Percentiles rank a stretch among this genome's conserved stretches.
phyloP scores from a whole-genome alignment of 2,888 invertebrate genomes.

The Cordylochernes scorpioides region DNA sequence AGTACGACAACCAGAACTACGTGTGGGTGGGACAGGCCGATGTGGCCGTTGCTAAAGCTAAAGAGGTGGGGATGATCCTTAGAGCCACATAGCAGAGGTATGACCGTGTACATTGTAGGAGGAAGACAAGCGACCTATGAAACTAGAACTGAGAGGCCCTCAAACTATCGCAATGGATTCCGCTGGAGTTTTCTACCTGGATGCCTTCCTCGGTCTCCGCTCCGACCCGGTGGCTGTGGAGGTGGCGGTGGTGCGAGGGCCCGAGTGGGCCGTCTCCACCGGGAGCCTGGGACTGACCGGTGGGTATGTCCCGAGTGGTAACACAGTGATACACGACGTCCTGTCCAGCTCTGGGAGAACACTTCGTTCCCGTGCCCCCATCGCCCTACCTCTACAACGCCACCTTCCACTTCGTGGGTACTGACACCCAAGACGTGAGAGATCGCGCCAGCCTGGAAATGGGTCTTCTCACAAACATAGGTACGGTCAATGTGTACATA shows the following conservation, averaged over 20 bases:
- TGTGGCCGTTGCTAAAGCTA: conserved; percentile 2
- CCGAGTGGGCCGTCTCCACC: conserved; percentile 8
- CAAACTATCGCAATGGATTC: conserved; percentile 11
- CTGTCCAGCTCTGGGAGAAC: conserved; percentile 11
- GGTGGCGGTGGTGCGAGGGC: conserved; percentile 6
- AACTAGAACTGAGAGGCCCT: conserved; percentile 8
- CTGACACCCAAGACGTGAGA: conserved; percentile 9
- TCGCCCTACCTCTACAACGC: conserved; percentile 12
- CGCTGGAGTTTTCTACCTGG: conserved; percentile 11
- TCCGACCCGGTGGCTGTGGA: conserved; percentile 13
- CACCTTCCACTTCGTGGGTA: conserved; percentile 7
- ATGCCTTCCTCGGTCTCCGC: conserved; percentile 9
- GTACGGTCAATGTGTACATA: too few relatives aligned
- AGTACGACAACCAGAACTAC: conserved; percentile 13
- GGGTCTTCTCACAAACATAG: conserved; percentile 14
- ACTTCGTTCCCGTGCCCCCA: conserved; percentile 13
- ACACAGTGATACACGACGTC: not conserved
- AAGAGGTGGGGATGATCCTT: not conserved
- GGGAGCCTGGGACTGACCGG: conserved; percentile 14
- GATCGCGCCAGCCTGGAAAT: conserved; percentile 10
- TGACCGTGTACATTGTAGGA: too few relatives aligned
- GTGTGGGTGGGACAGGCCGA: conserved; percentile 15
- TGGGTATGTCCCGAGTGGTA: conserved; percentile 3
- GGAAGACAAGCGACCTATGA: too few relatives aligned
- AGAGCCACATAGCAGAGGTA: too few relatives aligned